These are phyloP conservation scores for Apeira syringaria DNA, from an alignment of 2,888 invertebrate species.

Conservation along the genomic window DNA sequence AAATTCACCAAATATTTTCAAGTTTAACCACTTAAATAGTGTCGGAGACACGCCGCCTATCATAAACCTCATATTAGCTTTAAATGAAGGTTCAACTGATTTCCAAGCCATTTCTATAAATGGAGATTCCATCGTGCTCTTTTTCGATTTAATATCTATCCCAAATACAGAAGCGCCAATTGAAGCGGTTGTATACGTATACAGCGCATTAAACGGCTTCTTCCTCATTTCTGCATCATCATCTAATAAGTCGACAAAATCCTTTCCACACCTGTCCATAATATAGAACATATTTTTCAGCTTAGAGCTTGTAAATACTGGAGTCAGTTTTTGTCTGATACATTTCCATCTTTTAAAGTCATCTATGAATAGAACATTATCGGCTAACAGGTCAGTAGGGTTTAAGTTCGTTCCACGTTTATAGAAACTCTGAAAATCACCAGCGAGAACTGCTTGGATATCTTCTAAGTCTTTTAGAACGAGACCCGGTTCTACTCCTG, in stretches of 20 bases:
- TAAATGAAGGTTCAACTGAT: slow-evolving; percentile 24
- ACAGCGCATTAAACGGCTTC: slow-evolving; percentile 35
- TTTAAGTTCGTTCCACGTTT: slow-evolving; percentile 51
- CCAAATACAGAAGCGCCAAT: slow-evolving; percentile 60
- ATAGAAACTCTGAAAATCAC: slow-evolving; percentile 57
- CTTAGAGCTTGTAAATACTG: slow-evolving; percentile 56
- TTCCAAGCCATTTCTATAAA: slow-evolving; percentile 43
- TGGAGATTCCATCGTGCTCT: slow-evolving; percentile 54
- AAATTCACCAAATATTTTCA: slow-evolving; percentile 46
- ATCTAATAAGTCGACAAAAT: slow-evolving; percentile 46
- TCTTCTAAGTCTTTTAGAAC: slow-evolving; percentile 54
- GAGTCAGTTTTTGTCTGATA: slow-evolving; percentile 57
- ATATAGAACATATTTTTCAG: slow-evolving; percentile 61
- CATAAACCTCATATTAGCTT: slow-evolving; percentile 33
- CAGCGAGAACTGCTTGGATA: slow-evolving; percentile 50
- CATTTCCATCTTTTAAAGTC: slow-evolving; percentile 56
- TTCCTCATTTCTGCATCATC: slow-evolving; percentile 31
- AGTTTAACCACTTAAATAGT: slow-evolving; percentile 34
- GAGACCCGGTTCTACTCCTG: slow-evolving; percentile 45
- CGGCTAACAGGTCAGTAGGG: slow-evolving; percentile 49
- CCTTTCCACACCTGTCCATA: slow-evolving; percentile 51
- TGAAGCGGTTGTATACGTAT: slow-evolving; percentile 43
- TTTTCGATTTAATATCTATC: slow-evolving; percentile 48
- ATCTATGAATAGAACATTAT: slow-evolving; percentile 56
- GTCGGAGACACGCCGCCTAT: slow-evolving; percentile 26